These are phyloP conservation scores for Agriotes lineatus DNA, from an alignment of 2,888 invertebrate genomes.

Conservation along the genomic window DNA sequence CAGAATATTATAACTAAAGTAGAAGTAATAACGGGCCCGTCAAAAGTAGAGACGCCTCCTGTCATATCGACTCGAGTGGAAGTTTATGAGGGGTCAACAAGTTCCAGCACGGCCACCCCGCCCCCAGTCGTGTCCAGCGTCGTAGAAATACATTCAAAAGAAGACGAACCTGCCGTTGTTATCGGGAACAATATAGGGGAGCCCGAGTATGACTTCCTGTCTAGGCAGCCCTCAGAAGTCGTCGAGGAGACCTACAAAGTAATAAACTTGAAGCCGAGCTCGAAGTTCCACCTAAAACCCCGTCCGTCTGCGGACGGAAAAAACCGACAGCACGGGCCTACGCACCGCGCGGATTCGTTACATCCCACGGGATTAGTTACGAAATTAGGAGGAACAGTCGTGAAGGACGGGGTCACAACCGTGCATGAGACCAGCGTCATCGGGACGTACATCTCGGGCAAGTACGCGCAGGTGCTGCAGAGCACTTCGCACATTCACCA, in stretches of 20 bases:
- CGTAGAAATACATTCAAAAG: slow-evolving; percentile 68
- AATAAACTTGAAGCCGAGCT: slow-evolving; percentile 82
- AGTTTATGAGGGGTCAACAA: slow-evolving; percentile 57
- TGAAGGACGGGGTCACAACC: slow-evolving; percentile 85
- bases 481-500: slow-evolving; percentile 81
- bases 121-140: slow-evolving; percentile 69
- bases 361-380: slow-evolving; percentile 87
- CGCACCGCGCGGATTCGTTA: slow-evolving; percentile 70
- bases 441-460: slow-evolving; percentile 88
- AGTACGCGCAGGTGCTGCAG: slow-evolving; percentile 89
- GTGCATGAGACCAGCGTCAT: slow-evolving; percentile 91
- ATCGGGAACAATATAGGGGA: slow-evolving; percentile 81
- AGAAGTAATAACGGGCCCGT: slow-evolving; percentile 57
- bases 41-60: slow-evolving; percentile 47
- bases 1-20: slow-evolving; percentile 61
- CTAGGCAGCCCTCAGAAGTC: slow-evolving; percentile 86
- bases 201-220: slow-evolving; percentile 87
- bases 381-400: slow-evolving; percentile 85
- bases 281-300: slow-evolving; percentile 69
- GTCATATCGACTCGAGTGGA: slow-evolving; percentile 59
- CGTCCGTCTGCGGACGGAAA: slow-evolving; percentile 63
- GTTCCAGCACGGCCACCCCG: slow-evolving; percentile 51
- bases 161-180: slow-evolving; percentile 73
- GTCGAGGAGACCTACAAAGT: slow-evolving; percentile 89
- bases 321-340: slow-evolving; percentile 65